phyloP scores from a whole-genome alignment of 2,797 vertebrate genomes.

The Silurus lanzhouensis region DNA sequence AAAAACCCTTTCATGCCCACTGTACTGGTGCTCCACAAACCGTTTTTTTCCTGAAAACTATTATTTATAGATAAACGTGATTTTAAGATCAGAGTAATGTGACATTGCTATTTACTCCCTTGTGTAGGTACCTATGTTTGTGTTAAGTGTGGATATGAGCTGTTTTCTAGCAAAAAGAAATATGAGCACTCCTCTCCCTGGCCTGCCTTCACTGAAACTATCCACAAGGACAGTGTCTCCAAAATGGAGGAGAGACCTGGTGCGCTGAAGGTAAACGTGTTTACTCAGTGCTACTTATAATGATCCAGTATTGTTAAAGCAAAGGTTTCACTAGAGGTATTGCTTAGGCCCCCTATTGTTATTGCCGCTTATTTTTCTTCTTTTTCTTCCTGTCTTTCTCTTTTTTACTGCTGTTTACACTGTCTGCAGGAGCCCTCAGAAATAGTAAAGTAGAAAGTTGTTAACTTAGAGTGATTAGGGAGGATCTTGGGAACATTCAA shows the following conservation, averaged over 20 bases:
- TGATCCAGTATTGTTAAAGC: neutral
- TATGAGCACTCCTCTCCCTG: slow-evolving; percentile 91
- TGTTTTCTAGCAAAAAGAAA: slow-evolving; percentile 90
- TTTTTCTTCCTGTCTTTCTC: too few species aligned
- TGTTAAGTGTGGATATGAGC: slow-evolving; percentile 83
- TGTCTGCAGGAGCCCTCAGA: too few species aligned
- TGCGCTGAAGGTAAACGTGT: slow-evolving; percentile 79
- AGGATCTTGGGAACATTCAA: too few species aligned
- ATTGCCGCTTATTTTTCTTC: too few species aligned
- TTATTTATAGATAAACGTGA: neutral
- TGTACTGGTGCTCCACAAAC: neutral
- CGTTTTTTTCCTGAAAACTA: neutral
- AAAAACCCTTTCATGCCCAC: neutral
- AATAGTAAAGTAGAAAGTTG: too few species aligned
- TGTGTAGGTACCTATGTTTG: slow-evolving; percentile 85
- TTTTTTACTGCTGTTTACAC: too few species aligned
- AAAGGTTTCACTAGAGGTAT: too few species aligned
- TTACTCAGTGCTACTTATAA: neutral
- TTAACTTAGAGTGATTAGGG: too few species aligned
- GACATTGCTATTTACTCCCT: slow-evolving; percentile 2
- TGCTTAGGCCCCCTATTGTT: too few species aligned
- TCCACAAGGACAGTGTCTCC: slow-evolving; percentile 83
- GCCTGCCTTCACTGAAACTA: slow-evolving; percentile 90
- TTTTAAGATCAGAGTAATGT: neutral
- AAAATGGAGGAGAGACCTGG: slow-evolving; percentile 78